These are phyloP conservation scores for Atethmia centrago DNA, from an alignment of 2,888 invertebrate genomes.

Conservation along the genomic window DNA sequence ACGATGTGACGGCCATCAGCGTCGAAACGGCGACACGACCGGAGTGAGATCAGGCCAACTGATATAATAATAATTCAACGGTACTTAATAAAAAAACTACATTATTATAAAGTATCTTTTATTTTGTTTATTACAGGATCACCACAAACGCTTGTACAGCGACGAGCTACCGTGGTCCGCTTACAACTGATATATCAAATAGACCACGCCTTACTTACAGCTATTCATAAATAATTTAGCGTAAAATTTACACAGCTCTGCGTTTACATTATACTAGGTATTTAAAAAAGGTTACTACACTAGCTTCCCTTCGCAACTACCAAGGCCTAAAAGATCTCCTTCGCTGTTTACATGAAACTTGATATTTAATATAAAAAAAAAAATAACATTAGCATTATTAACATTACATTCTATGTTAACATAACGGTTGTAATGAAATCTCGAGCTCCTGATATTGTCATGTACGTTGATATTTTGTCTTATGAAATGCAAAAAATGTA, in stretches of 20 bases:
- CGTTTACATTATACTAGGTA: conserved; percentile 68
- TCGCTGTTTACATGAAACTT: conserved; percentile 55
- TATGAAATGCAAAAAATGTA: conserved; percentile 32
- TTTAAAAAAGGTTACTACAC: conserved; percentile 63
- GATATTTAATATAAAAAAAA: conserved; percentile 41
- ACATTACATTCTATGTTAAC: neutral
- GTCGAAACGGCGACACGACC: no score
- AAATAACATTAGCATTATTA: conserved; percentile 6
- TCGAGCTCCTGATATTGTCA: conserved; percentile 20
- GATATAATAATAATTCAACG: neutral
- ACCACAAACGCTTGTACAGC: conserved; percentile 72
- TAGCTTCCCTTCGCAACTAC: conserved; percentile 65
- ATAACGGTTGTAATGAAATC: conserved; percentile 24
- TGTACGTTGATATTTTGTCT: neutral
- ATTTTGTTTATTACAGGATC: conserved; percentile 82
- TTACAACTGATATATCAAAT: conserved; percentile 74
- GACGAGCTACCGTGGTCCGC: conserved; percentile 75
- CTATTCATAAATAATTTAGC: conserved; percentile 88
- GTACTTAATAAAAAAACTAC: conserved; percentile 48
- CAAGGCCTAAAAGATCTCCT: conserved; percentile 65
- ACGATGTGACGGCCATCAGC: no score
- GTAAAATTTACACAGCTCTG: conserved; percentile 82
- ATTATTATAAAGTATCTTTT: conserved; percentile 79
- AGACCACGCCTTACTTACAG: conserved; percentile 76
- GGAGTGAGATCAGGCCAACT: neutral